Evolutionary conservation across 2,888 invertebrate genomes (phyloP), one percentile per base, ranked within the genome.

Genomic region (Physocephala rufipes): DNA sequence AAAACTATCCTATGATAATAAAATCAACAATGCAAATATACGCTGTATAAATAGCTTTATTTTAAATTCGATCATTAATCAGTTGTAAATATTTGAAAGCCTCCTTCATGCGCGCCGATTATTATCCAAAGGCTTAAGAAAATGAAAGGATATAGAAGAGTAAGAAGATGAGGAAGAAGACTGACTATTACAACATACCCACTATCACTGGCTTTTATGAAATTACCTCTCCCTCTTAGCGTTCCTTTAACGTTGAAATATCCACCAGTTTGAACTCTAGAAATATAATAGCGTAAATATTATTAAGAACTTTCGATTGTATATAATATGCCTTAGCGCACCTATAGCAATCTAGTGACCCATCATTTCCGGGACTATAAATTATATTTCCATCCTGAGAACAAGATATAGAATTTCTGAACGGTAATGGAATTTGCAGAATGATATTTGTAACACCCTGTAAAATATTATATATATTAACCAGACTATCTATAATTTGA

Each of bases 81-180:
- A 3, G 80, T 62, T 16, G 78, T 80, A 68, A 84, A 86, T 73
- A 86, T 79, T 79, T 86, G 85, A 72, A 84, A 85, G 63, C 81
- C 80, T 43, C 81, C 81, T 59, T 78, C 79, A 59, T 84, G 85
- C 15, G 82, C 78, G 21, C 86, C 86, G 3, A 83, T 82, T 13
- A 86, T 78, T 26, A 86, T 73, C 86, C 86, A 86, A 70, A 79
- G 80, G 15, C 85, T 86, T 71, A 9, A n/a, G n/a, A n/a, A 79
- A 80, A 59, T 5, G 63, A 53, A 73, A 30, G 66, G 58, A 49
- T 69, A 36, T n/a, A 12, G 21, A 47, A 65, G 66, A 21, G 49
- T 1, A 59, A 59, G 21, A 19, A 62, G 2, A 24, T 28, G 2
- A 47, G 24, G 5, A 26, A 2, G 28, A n/a, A n/a, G n/a, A 2